phyloP scores from a whole-genome alignment of 2,888 invertebrate genomes.

The Altica lythri region DNA sequence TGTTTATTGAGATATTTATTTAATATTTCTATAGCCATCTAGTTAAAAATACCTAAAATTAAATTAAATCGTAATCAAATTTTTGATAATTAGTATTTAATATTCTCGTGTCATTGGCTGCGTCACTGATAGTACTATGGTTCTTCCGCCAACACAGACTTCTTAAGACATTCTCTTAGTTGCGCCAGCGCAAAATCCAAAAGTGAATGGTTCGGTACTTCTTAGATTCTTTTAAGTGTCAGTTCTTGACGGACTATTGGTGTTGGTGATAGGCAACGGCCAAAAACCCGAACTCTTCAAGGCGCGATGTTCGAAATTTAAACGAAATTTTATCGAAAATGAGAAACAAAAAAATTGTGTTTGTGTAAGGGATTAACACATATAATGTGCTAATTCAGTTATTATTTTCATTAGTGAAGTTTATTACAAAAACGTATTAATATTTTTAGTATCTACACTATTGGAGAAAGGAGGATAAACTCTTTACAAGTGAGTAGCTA shows the following conservation, averaged over 20 bases:
- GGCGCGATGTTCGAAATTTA: slow-evolving; percentile 10
- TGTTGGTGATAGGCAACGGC: slow-evolving; percentile 7
- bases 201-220: slow-evolving; percentile 12
- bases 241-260: slow-evolving; percentile 9
- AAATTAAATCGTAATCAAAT: no score
- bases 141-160: slow-evolving; percentile 1
- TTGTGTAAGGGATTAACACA: neutral
- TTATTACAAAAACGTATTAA: neutral
- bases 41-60: no score
- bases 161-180: neutral
- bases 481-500: slow-evolving; percentile 5
- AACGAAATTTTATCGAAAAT: neutral
- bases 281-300: neutral
- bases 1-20: no score
- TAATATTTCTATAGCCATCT: no score
- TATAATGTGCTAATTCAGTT: neutral
- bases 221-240: slow-evolving; percentile 8
- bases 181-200: slow-evolving; percentile 8
- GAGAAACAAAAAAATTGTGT: slow-evolving; percentile 1
- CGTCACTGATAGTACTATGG: neutral
- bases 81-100: no score
- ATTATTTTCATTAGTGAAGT: neutral
- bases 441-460: neutral
- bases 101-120: neutral
- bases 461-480: slow-evolving; percentile 4